A percentile compares a stretch with the other conserved stretches of the same genome.
phyloP scores from a whole-genome alignment of 2,888 invertebrate genomes.

The Tipula vernalis region DNA sequence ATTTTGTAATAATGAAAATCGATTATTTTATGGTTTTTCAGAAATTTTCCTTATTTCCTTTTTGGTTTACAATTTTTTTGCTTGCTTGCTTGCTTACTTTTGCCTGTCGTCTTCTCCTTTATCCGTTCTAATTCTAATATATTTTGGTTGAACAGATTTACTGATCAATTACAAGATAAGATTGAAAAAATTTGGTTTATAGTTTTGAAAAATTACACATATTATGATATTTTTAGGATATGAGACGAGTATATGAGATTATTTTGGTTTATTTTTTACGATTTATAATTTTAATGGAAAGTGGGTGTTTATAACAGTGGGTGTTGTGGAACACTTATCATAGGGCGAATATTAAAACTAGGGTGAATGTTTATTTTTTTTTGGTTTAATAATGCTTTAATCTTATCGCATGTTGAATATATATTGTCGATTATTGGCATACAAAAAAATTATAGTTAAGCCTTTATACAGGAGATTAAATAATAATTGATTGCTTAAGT shows the following conservation, averaged over 20 bases:
- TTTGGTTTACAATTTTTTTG: neutral
- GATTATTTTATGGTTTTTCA: neutral
- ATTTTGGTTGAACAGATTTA: neutral
- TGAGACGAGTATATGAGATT: neutral
- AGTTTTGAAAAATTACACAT: neutral
- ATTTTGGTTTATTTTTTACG: neutral
- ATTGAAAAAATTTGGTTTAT: conserved; percentile 4
- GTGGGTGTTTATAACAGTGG: neutral
- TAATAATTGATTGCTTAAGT: neutral
- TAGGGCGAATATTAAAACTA: neutral
- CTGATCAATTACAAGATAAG: neutral
- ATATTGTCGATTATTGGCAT: neutral
- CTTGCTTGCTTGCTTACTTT: neutral
- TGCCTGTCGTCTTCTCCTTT: neutral
- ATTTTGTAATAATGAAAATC: neutral
- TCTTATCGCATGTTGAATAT: neutral
- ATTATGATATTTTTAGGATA: neutral
- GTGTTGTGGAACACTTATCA: neutral
- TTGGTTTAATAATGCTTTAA: neutral
- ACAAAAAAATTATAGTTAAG: neutral
- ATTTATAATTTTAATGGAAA: neutral
- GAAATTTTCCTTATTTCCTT: neutral
- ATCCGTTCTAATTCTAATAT: neutral
- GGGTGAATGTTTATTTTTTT: neutral
- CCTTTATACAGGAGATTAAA: neutral